phyloP scores from a whole-genome alignment of 2,113 vertebrate genomes.

The Macaca nemestrina region DNA sequence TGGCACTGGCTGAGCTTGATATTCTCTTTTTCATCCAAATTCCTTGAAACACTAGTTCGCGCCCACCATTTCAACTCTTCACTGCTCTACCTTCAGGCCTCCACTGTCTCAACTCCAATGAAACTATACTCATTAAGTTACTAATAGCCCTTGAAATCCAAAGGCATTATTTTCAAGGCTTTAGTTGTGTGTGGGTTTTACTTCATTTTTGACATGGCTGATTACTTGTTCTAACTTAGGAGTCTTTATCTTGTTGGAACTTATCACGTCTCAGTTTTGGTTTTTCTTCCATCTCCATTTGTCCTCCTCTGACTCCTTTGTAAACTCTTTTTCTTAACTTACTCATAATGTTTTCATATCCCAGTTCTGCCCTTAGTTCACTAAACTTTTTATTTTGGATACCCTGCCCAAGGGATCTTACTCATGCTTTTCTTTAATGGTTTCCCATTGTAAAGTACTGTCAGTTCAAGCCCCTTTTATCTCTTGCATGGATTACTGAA shows the following conservation, averaged over 20 bases:
- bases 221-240: background rate
- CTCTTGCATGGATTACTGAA: background rate
- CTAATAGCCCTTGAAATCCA: background rate
- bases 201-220: background rate
- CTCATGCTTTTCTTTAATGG: background rate
- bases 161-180: background rate
- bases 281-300: background rate
- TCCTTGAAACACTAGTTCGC: background rate
- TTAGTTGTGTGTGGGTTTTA: background rate
- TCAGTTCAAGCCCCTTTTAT: background rate
- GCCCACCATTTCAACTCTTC: background rate
- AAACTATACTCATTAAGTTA: conserved; percentile 1
- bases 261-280: background rate
- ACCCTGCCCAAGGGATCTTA: background rate
- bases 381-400: background rate
- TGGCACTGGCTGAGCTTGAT: background rate
- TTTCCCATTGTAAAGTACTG: background rate
- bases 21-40: background rate
- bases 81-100: background rate
- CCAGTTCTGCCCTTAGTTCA: background rate
- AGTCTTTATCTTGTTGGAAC: background rate
- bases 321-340: background rate
- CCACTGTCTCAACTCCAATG: background rate
- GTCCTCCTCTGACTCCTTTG: background rate
- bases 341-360: background rate